Evolutionary conservation across 1,140 invertebrate genomes (phyloP).

Genomic region (Platyscapa corneri): DNA sequence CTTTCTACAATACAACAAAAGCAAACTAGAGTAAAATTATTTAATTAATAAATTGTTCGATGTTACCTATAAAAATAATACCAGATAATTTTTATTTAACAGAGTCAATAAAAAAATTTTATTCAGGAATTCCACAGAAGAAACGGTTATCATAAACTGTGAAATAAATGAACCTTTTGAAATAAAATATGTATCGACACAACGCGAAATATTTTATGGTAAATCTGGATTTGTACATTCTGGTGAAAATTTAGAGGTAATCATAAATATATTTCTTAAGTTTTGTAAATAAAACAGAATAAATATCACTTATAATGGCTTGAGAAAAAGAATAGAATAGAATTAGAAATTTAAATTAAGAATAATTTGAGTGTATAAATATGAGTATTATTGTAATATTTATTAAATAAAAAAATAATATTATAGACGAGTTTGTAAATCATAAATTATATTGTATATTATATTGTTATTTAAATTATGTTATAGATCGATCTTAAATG

Average conservation of each 20-base stretch:
- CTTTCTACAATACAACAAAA: constrained; percentile 28
- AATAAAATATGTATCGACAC: constrained; percentile 25
- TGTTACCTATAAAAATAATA: background rate
- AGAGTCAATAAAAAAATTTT: constrained; percentile 51
- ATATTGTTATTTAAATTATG: no score
- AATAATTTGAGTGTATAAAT: background rate
- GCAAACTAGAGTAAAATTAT: constrained; percentile 1
- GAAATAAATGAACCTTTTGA: constrained; percentile 53
- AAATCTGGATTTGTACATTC: constrained; percentile 34
- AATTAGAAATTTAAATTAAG: no score
- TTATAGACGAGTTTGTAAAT: background rate
- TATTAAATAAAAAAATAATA: background rate
- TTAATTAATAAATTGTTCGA: background rate
- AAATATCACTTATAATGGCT: no score
- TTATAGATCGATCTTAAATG: constrained; percentile 41
- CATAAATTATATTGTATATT: no score
- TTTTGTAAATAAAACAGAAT: background rate
- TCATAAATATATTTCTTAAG: constrained; percentile 5
- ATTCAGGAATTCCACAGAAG: constrained; percentile 46
- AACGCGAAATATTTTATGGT: constrained; percentile 3
- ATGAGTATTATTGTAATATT: background rate
- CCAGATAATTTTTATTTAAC: constrained; percentile 19
- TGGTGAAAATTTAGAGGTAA: constrained; percentile 51
- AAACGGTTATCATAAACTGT: constrained; percentile 33
- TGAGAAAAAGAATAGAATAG: no score